Evolutionary conservation across 2,113 vertebrate species (phyloP), one percentile per base, ranked within the genome.

Genomic region (Spheniscus mendiculus): DNA sequence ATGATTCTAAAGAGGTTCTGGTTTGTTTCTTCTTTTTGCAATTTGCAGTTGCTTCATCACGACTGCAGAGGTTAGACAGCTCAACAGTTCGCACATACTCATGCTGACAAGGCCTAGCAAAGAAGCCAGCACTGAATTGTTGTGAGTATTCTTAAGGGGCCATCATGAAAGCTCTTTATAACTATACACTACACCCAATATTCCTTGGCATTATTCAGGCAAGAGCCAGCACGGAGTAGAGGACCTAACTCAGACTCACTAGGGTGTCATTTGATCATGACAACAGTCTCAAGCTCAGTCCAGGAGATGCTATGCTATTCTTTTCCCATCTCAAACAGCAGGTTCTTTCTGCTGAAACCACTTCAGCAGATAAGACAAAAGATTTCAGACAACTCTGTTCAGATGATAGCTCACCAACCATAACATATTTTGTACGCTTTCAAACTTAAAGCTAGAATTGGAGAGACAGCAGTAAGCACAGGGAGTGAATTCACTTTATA

Each of bases 31-130:
- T 98, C 96, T 95, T 91, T 96, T 97, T 98, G 94, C 98, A 95
- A 87, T 98, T 98, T 98, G 82, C 98, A 99, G 99, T 99, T 97
- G 98, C 99, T 92, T 98, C 99, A 84, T 99, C 99, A 94, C 98
- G 99, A 96, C 98, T 99, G 98, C 99, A 99, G 99, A 99, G 99
- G 97, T 98, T 99, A 99, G 99, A 99, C 98, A 99, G 98, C 99
- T 99, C 99, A 98, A 99, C 99, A 98, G 99, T 99, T 98, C 99
- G 99, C 97, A 99, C 99, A 98, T 99, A 99, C 97, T 99, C 99
- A 98, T 99, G 99, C 99, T 99, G 99, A 99, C 98, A 98, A 98
- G 98, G 97, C 98, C 96, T 98, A 98, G 98, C 98, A 98, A 98
- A 98, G 98, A 98, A 98, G 98, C 95, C 98, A 98, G 98, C 97